A percentile compares a stretch with the other conserved stretches of the same genome.
Conservation (phyloP, 1,140 invertebrate species). For the Scaptomyza pallida region DNA sequence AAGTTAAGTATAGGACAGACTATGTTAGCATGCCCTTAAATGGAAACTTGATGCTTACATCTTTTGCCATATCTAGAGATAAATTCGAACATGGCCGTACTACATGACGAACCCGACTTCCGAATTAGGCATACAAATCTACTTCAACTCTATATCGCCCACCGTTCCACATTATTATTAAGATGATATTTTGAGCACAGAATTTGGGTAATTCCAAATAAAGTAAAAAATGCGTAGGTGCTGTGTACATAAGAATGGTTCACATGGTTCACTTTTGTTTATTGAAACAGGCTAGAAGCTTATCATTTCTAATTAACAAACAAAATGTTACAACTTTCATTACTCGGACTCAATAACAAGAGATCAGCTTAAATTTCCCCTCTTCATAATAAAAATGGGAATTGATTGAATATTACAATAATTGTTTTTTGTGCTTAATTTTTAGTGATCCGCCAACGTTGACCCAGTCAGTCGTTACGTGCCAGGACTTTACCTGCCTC, state of each 20-base stretch:
- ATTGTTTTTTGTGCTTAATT: not conserved
- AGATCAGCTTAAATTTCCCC: too few relatives aligned
- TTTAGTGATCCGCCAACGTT: conserved; percentile 26
- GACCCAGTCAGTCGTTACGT: conserved; percentile 18
- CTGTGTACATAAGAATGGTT: not conserved
- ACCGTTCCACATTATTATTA: conserved; percentile 11
- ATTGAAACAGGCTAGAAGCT: too few relatives aligned
- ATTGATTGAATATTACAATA: too few relatives aligned
- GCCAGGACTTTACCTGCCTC: conserved; percentile 70
- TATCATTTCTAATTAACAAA: too few relatives aligned
- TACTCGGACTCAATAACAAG: too few relatives aligned
- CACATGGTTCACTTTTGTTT: too few relatives aligned
- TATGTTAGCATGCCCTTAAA: conserved; percentile 19
- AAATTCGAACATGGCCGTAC: not conserved
- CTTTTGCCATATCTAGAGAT: conserved; percentile 12
- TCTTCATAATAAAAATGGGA: too few relatives aligned
- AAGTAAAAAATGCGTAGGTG: conserved; percentile 15
- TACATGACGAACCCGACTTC: conserved; percentile 11
- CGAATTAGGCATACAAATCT: conserved; percentile 18
- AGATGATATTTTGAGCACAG: conserved; percentile 1
- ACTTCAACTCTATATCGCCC: conserved; percentile 21
- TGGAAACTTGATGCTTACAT: conserved; percentile 38
- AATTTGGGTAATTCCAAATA: conserved; percentile 5
- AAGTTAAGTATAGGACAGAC: not conserved
- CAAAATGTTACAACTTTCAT: too few relatives aligned